Conservation (phyloP, 2,113 vertebrate genomes). For the Proteles cristata region DNA sequence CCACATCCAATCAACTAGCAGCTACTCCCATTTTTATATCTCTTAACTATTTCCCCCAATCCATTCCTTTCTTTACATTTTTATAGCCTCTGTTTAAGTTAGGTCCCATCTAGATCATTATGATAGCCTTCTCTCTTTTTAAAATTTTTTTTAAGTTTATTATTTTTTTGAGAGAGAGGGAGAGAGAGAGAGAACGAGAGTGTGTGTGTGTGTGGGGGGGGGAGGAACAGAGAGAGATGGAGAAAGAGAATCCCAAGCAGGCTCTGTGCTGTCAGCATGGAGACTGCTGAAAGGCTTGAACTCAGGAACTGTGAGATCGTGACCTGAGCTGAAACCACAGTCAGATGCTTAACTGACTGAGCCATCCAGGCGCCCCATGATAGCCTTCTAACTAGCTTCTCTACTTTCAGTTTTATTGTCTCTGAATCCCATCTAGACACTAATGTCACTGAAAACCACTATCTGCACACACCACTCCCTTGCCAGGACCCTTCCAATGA, state of each 20-base stretch:
- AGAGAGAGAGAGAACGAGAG: too few relatives aligned
- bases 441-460: neutral
- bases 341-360: too few relatives aligned
- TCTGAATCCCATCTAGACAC: neutral
- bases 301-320: too few relatives aligned
- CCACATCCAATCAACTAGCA: neutral
- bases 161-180: too few relatives aligned
- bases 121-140: neutral
- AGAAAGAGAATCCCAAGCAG: too few relatives aligned
- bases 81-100: neutral
- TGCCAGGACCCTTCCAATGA: neutral
- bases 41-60: neutral
- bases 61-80: neutral
- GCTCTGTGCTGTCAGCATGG: too few relatives aligned
- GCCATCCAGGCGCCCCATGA: too few relatives aligned
- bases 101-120: neutral
- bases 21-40: neutral
- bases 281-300: too few relatives aligned
- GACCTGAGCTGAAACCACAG: too few relatives aligned
- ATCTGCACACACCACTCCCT: neutral
- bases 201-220: too few relatives aligned
- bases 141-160: too few relatives aligned
- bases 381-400: neutral
- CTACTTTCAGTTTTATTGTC: neutral
- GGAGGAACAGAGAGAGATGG: too few relatives aligned